Evolutionary conservation across 2,113 vertebrate species (phyloP).

Genomic region (Microtus oregoni): DNA sequence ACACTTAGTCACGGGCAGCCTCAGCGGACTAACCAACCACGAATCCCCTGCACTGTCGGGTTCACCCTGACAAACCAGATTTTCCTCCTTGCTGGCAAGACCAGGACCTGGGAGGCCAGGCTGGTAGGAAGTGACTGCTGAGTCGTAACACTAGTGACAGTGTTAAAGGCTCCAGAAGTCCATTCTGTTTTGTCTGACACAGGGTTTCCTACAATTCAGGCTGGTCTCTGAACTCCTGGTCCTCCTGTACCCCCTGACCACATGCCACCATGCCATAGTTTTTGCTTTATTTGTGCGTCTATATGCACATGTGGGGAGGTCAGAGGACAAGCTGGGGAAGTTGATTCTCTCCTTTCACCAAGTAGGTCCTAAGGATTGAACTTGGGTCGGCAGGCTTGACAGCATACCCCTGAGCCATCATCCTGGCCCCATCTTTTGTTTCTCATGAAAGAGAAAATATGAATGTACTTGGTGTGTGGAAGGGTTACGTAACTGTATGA

Average conservation of each 20-base stretch:
- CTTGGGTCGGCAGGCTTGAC: too few relatives aligned
- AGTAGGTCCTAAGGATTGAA: not conserved
- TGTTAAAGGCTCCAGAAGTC: not conserved
- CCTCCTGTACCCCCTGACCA: not conserved
- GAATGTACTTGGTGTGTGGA: not conserved
- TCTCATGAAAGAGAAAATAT: conserved; percentile 4
- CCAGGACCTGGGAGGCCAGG: not conserved
- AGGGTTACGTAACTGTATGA: not conserved
- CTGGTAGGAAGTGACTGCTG: not conserved
- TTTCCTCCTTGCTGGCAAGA: conserved; percentile 50
- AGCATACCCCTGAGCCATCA: not conserved
- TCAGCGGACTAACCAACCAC: not conserved
- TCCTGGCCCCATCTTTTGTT: not conserved
- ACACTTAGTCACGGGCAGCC: not conserved
- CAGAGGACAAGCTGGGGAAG: too few relatives aligned
- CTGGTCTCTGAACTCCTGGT: not conserved
- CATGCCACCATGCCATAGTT: too few relatives aligned
- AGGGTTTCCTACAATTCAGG: not conserved
- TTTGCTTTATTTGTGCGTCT: not conserved
- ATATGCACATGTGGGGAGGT: too few relatives aligned
- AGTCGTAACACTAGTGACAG: not conserved
- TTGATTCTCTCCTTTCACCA: not conserved
- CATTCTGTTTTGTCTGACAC: not conserved
- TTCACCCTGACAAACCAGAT: conserved; percentile 66
- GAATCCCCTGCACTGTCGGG: not conserved